Conservation (phyloP, 1,140 invertebrate genomes). For the Zaprionus ghesquierei region DNA sequence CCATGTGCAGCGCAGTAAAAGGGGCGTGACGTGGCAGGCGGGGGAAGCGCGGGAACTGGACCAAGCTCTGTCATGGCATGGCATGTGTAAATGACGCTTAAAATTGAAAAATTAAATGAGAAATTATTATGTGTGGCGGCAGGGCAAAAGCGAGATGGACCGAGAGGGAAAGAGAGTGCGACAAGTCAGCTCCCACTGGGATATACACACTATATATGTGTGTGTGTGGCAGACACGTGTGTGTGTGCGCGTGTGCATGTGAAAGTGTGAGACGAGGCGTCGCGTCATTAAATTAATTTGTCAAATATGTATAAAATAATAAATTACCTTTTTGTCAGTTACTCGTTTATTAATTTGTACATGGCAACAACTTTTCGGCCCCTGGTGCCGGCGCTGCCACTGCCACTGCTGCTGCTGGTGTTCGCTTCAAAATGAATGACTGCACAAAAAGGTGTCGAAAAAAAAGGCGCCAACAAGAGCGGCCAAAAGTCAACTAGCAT, state of each 20-base stretch:
- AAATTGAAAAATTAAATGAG: constrained; percentile 82
- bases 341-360: constrained; percentile 81
- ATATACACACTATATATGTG: constrained; percentile 15
- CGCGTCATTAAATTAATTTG: constrained; percentile 80
- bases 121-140: constrained; percentile 79
- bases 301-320: constrained; percentile 82
- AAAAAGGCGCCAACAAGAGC: constrained; percentile 42
- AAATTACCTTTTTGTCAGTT: constrained; percentile 81
- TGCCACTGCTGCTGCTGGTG: constrained; percentile 19
- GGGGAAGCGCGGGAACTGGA: constrained; percentile 39
- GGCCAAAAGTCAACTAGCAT: constrained; percentile 77
- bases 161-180: neutral
- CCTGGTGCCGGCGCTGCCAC: neutral
- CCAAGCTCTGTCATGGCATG: constrained; percentile 63
- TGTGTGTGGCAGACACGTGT: constrained; percentile 31
- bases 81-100: constrained; percentile 81
- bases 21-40: neutral
- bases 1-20: constrained; percentile 3
- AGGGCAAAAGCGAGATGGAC: constrained; percentile 17
- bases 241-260: constrained; percentile 24
- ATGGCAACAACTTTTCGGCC: constrained; percentile 74
- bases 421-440: constrained; percentile 43
- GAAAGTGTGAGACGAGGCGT: constrained; percentile 30
- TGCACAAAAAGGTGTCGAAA: constrained; percentile 44
- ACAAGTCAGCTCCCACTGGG: constrained; percentile 20